Base-by-base conservation (phyloP, 2,888 invertebrate genomes). In the Koerneria pararmatus region DNA sequence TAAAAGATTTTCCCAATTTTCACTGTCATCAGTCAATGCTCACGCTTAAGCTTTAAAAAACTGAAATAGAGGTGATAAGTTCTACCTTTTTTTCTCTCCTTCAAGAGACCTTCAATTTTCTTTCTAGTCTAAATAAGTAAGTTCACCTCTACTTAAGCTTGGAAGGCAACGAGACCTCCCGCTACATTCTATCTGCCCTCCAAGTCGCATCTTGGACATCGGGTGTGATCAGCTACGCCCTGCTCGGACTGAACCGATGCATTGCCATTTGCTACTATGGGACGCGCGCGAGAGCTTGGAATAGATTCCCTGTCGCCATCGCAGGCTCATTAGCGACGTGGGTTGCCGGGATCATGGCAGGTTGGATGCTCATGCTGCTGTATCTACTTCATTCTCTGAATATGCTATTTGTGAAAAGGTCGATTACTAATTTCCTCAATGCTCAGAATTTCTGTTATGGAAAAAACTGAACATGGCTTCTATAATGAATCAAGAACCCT, bases 181-280 rank as follows among this genome's bases (percentile, higher is more conserved):
- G 69, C 41, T 68, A 66, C 48, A 58, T 72, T 11, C 66, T 80
- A 29, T 74, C 76, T 0, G 77, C 80, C 56, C 67, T 74, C 15
- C 77, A 79, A 66, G 74, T 80, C 61, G 71, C 78, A 53, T 72
- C 80, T 15, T 80, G 80, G 80, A 80, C 74, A 41, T 77, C 80
- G 29, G 80, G 79, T 62, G 80, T 80, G 66, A 71, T 74, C 27
- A 71, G 74, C 35, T 75, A 75, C 48, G 75, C 76, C n/a, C 71
- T 69, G 22, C 66, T 75, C 27, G 75, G 76, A 31, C 49, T 75
- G 41, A 76, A 76, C 63, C 71, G 80, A 6, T 80, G 80, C 64
- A 80, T 80, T 41, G 80, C 80, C 1, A 80, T 80, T 46, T 78
- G 80, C 67, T 80, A 74, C 68, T 80, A 80, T 68, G 79, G 80